Percentiles rank a stretch among this genome's conserved stretches.
Evolutionary conservation across 1,140 invertebrate species (phyloP).

Genomic region (Glossosoma conforme): DNA sequence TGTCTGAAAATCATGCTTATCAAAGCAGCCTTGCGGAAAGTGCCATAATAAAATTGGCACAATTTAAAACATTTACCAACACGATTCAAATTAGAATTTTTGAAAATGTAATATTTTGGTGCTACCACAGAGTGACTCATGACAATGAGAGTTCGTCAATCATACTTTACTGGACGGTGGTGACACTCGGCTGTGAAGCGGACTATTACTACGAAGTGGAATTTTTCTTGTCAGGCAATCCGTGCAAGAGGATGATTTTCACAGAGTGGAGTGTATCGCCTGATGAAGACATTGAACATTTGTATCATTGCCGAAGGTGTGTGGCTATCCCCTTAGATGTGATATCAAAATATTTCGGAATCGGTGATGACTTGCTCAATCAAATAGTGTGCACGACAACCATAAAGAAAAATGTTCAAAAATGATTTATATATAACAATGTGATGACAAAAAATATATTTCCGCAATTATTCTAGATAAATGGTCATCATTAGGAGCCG

Average conservation of each 20-base stretch:
- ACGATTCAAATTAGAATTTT: not conserved
- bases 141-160: not conserved
- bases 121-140: not conserved
- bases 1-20: too few relatives aligned
- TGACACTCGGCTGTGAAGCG: not conserved
- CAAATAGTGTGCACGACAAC: not conserved
- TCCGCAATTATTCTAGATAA: too few relatives aligned
- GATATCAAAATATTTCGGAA: not conserved
- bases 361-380: not conserved
- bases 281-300: not conserved
- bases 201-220: not conserved
- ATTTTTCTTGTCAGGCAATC: not conserved
- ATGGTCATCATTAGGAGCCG: too few relatives aligned
- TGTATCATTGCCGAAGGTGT: not conserved
- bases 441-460: too few relatives aligned
- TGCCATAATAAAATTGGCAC: too few relatives aligned
- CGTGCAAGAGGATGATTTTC: not conserved
- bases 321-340: not conserved
- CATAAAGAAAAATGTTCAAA: too few relatives aligned
- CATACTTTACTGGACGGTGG: not conserved
- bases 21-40: too few relatives aligned
- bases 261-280: not conserved
- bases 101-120: constrained; percentile 1
- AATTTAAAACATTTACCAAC: too few relatives aligned
- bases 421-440: too few relatives aligned